Conservation (phyloP, 2,113 vertebrate genomes). For the Mobula birostris region DNA sequence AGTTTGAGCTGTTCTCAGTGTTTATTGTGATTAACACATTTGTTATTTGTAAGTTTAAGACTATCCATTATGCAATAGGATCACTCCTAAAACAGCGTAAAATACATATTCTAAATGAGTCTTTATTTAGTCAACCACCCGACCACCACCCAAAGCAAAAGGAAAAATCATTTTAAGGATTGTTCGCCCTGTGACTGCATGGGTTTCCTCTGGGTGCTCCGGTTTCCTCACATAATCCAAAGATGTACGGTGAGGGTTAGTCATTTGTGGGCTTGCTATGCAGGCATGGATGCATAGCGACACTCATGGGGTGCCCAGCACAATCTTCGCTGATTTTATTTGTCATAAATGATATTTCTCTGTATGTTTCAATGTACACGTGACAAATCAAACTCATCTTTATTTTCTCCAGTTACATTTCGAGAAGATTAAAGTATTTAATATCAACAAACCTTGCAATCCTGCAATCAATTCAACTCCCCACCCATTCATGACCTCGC, state of each 20-base stretch:
- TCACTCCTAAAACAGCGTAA: not conserved
- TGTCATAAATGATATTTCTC: too few relatives aligned
- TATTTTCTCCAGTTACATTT: not conserved
- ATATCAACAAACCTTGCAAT: not conserved
- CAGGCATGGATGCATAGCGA: too few relatives aligned
- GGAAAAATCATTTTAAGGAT: not conserved
- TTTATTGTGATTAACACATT: not conserved
- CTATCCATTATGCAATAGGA: not conserved
- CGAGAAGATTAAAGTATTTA: not conserved
- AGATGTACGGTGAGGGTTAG: too few relatives aligned
- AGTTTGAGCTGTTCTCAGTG: not conserved
- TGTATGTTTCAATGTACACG: too few relatives aligned
- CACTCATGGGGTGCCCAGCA: too few relatives aligned
- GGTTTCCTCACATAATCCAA: too few relatives aligned
- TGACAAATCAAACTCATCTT: too few relatives aligned
- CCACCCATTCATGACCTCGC: not conserved
- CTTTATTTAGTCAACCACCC: not conserved
- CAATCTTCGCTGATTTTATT: too few relatives aligned
- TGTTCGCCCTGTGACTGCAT: too few relatives aligned
- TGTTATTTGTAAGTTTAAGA: not conserved
- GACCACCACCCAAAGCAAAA: not conserved
- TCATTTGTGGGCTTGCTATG: too few relatives aligned
- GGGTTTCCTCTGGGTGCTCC: too few relatives aligned
- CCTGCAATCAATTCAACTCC: not conserved
- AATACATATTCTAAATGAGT: not conserved